A percentile compares a stretch with the other conserved stretches of the same genome.
phyloP scores from a whole-genome alignment of 1,140 invertebrate species.

The Lepeophtheirus salmonis region DNA sequence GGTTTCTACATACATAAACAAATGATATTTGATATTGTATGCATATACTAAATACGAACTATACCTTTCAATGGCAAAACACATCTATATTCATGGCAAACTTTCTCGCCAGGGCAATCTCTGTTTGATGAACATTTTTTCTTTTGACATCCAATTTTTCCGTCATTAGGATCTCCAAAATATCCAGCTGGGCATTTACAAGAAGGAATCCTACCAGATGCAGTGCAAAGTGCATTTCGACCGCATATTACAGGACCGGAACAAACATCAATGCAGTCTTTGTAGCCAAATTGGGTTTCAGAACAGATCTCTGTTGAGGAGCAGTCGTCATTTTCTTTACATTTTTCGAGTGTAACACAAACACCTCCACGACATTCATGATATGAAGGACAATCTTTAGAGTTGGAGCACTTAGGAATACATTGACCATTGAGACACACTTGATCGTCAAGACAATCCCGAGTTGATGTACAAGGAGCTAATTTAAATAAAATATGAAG shows the following conservation, averaged over 20 bases:
- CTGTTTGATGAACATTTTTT: conserved; percentile 56
- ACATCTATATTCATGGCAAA: conserved; percentile 37
- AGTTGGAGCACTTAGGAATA: conserved; percentile 41
- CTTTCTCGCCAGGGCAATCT: conserved; percentile 51
- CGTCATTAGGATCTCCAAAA: conserved; percentile 53
- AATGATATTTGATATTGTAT: neutral
- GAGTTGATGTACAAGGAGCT: conserved; percentile 12
- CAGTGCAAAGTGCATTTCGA: conserved; percentile 28
- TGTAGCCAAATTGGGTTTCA: neutral
- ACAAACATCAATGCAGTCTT: conserved; percentile 42
- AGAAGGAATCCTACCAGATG: conserved; percentile 42
- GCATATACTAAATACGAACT: neutral
- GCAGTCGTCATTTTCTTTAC: neutral
- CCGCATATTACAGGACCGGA: conserved; percentile 36
- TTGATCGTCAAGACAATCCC: conserved; percentile 46
- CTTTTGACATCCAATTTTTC: conserved; percentile 35
- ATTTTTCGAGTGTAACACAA: conserved; percentile 10
- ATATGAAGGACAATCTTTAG: conserved; percentile 44
- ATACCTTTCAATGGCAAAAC: neutral
- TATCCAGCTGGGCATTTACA: conserved; percentile 55
- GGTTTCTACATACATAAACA: conserved; percentile 36
- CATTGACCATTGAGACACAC: conserved; percentile 45
- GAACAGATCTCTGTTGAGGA: neutral
- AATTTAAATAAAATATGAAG: neutral
- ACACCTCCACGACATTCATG: conserved; percentile 8